Conservation (phyloP, 2,113 vertebrate species). For the Gymnorhina tibicen region DNA sequence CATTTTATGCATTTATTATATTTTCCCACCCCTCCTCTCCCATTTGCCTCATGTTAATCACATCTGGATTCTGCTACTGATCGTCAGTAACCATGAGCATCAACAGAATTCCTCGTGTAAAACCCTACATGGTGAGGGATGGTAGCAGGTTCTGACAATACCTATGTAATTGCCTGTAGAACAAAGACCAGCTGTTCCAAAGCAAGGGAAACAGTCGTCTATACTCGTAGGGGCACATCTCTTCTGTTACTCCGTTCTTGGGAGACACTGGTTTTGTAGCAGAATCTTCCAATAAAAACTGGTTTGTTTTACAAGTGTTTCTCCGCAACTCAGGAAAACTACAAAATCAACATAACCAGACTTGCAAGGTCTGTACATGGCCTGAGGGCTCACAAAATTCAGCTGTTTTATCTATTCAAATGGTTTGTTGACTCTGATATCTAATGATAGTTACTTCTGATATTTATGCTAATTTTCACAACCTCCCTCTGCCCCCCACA, state of each 20-base stretch:
- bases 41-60: not conserved
- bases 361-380: not conserved
- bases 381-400: not conserved
- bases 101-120: not conserved
- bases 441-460: not conserved
- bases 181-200: not conserved
- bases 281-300: not conserved
- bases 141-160: not conserved
- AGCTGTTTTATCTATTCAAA: not conserved
- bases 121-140: not conserved
- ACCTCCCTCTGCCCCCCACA: fast-evolving
- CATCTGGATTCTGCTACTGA: not conserved
- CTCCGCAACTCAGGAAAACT: not conserved
- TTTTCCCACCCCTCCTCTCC: not conserved
- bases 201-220: not conserved
- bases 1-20: not conserved
- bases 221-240: not conserved
- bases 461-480: not conserved
- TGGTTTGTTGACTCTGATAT: not conserved
- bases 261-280: not conserved
- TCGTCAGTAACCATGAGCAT: not conserved
- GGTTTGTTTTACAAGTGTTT: not conserved
- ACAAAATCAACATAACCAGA: not conserved
- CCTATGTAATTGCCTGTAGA: not conserved
- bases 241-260: not conserved